A percentile compares a stretch with the other conserved stretches of the same genome.
Conservation (phyloP, 1,140 invertebrate genomes). For the Manduca sexta region DNA sequence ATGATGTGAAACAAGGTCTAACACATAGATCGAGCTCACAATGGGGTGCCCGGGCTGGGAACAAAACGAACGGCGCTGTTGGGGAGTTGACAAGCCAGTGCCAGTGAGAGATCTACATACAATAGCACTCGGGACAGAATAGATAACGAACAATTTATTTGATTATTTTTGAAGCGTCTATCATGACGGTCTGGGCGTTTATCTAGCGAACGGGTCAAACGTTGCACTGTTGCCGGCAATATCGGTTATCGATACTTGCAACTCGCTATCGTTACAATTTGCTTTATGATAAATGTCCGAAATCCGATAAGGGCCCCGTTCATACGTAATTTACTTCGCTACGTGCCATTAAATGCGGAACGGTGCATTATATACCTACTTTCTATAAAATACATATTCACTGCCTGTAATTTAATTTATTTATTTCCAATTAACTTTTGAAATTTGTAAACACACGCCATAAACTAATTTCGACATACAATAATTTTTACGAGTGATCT, state of each 20-base stretch:
- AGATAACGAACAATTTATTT: constrained; percentile 13
- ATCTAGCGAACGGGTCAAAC: constrained; percentile 6
- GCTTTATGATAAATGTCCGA: constrained; percentile 13
- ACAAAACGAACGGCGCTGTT: background rate
- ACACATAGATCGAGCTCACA: constrained; percentile 61
- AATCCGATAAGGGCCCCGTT: constrained; percentile 5
- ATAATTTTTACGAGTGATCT: too few species aligned
- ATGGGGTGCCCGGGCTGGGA: constrained; percentile 23
- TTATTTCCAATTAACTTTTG: too few species aligned
- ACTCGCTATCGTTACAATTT: constrained; percentile 16
- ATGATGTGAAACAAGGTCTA: constrained; percentile 60
- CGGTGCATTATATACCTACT: too few species aligned
- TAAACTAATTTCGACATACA: too few species aligned
- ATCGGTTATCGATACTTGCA: background rate
- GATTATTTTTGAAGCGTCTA: constrained; percentile 11
- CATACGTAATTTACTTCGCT: too few species aligned
- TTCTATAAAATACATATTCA: too few species aligned
- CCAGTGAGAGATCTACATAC: constrained; percentile 35
- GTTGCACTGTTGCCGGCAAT: background rate
- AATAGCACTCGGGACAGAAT: constrained; percentile 15
- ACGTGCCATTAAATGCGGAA: too few species aligned
- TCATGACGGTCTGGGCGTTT: constrained; percentile 3
- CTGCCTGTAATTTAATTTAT: too few species aligned
- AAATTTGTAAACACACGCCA: too few species aligned
- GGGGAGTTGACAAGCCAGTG: background rate